Conservation (phyloP, 2,888 invertebrate genomes). For the Colostygia pectinataria region DNA sequence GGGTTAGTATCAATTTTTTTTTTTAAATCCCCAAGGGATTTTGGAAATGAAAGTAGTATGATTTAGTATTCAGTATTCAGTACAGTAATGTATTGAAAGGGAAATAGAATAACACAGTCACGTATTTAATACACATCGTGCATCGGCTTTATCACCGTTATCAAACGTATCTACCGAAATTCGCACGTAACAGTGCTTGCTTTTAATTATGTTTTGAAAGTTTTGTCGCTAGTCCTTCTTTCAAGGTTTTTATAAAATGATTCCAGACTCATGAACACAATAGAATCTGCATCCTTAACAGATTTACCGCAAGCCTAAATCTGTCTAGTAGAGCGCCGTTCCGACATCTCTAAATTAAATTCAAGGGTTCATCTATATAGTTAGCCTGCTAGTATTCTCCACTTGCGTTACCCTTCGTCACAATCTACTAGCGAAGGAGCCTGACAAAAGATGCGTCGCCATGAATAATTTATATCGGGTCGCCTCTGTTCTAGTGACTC, state of each 20-base stretch:
- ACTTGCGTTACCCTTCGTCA: slow-evolving; percentile 6
- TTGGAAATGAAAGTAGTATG: no score
- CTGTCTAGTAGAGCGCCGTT: not conserved
- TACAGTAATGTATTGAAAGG: not conserved
- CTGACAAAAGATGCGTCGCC: slow-evolving; percentile 12
- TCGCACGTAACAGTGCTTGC: no score
- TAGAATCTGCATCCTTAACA: no score
- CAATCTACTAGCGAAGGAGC: not conserved
- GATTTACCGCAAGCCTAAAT: no score
- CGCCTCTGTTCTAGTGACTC: slow-evolving; percentile 6
- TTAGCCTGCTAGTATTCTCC: slow-evolving; percentile 5
- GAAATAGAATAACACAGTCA: not conserved
- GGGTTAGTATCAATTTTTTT: no score
- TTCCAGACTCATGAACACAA: no score
- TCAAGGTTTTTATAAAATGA: no score
- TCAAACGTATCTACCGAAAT: no score
- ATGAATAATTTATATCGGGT: slow-evolving; percentile 11
- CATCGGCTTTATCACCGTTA: no score
- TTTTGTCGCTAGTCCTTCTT: no score
- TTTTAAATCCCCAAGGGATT: no score
- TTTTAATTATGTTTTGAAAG: no score
- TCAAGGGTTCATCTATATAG: slow-evolving; percentile 2
- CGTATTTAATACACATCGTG: not conserved
- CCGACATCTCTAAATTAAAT: not conserved
- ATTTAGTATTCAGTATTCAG: not conserved